Percentiles rank a stretch among this genome's conserved stretches.
Evolutionary conservation across 2,113 vertebrate species (phyloP).

Genomic region (Prietella phreatophila): DNA sequence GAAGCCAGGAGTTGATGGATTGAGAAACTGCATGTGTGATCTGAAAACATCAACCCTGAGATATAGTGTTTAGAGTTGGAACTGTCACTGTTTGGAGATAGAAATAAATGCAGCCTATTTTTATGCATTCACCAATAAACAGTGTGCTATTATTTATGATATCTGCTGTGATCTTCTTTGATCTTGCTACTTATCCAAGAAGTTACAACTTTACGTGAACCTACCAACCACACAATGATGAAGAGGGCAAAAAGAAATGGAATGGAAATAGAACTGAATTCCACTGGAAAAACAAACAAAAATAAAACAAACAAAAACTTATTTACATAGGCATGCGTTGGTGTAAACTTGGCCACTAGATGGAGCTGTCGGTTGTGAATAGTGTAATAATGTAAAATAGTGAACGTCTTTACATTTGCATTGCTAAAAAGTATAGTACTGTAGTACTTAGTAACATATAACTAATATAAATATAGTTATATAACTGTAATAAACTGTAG

Average conservation of each 20-base stretch:
- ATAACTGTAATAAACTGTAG: neutral
- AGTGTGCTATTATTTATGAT: neutral
- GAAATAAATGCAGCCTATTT: neutral
- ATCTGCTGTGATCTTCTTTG: neutral
- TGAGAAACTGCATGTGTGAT: conserved; percentile 4
- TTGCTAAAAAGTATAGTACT: neutral
- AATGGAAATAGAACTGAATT: neutral
- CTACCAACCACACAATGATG: neutral
- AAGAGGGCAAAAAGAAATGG: neutral
- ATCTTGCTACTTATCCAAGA: neutral
- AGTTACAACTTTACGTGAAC: neutral
- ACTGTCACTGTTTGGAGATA: neutral
- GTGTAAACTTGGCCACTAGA: conserved; percentile 62
- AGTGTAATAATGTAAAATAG: neutral
- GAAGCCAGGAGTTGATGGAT: neutral
- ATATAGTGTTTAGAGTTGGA: neutral
- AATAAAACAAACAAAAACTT: neutral
- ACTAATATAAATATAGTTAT: no score
- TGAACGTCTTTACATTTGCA: neutral
- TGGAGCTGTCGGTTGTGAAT: conserved; percentile 69
- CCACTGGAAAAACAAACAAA: neutral
- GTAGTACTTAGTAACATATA: neutral
- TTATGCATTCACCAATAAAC: neutral
- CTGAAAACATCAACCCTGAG: neutral
- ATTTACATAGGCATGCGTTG: neutral